Conservation (phyloP, 2,888 invertebrate species). For the Apodemia mormo region DNA sequence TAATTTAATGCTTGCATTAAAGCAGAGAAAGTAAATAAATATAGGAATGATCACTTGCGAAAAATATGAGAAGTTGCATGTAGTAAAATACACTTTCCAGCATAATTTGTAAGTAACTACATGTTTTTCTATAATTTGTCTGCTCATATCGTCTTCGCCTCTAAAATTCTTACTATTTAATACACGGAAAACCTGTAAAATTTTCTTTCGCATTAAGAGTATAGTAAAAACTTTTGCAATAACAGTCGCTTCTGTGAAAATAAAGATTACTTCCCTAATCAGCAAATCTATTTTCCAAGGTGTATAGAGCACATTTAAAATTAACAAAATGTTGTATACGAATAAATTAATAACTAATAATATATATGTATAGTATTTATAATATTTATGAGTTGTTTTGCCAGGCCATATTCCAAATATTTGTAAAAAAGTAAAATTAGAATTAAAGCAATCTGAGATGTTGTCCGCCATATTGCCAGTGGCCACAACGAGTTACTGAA, state of each 20-base stretch:
- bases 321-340: slow-evolving; percentile 53
- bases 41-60: slow-evolving; percentile 50
- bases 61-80: slow-evolving; percentile 50
- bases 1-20: slow-evolving; percentile 45
- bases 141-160: slow-evolving; percentile 46
- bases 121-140: slow-evolving; percentile 44
- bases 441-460: slow-evolving; percentile 51
- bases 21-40: slow-evolving; percentile 45
- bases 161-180: slow-evolving; percentile 55
- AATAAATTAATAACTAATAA: slow-evolving; percentile 42
- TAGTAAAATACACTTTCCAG: slow-evolving; percentile 44
- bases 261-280: slow-evolving; percentile 55
- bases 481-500: no score
- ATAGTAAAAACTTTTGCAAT: slow-evolving; percentile 56
- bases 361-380: no score
- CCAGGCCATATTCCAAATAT: slow-evolving; percentile 61
- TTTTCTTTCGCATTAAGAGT: slow-evolving; percentile 49
- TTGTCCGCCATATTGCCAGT: slow-evolving; percentile 27
- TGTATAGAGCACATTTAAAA: slow-evolving; percentile 56
- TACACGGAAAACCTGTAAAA: slow-evolving; percentile 49
- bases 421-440: slow-evolving; percentile 50
- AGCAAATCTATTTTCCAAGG: slow-evolving; percentile 58
- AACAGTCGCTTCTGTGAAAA: slow-evolving; percentile 43
- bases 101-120: slow-evolving; percentile 44
- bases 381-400: slow-evolving; percentile 40